Conservation (phyloP, 2,797 vertebrate genomes). For the Bufotes viridis region DNA sequence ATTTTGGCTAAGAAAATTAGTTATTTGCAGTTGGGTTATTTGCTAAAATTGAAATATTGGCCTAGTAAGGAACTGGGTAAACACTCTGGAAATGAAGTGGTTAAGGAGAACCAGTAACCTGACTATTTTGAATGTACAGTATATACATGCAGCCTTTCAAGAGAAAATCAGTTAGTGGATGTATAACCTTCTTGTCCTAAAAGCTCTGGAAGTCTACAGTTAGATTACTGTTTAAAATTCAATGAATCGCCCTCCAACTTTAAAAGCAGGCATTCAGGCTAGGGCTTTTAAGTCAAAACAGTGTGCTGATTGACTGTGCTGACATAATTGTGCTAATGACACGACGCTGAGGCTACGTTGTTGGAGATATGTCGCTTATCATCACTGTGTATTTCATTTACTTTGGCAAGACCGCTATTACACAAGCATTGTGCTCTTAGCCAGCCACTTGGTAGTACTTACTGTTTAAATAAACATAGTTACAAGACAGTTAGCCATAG, state of each 20-base stretch:
- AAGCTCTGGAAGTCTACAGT: slow-evolving; percentile 66
- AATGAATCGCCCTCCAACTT: slow-evolving; percentile 69
- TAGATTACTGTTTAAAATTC: slow-evolving; percentile 68
- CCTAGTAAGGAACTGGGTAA: no score
- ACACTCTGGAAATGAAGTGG: no score
- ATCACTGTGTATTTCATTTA: slow-evolving; percentile 75
- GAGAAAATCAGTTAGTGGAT: slow-evolving; percentile 39
- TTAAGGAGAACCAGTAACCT: no score
- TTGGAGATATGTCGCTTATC: slow-evolving; percentile 76
- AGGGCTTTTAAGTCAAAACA: slow-evolving; percentile 75
- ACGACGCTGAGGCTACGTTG: slow-evolving; percentile 72
- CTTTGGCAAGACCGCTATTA: slow-evolving; percentile 73
- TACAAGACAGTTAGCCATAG: slow-evolving; percentile 72
- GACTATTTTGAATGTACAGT: no score
- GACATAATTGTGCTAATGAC: slow-evolving; percentile 81
- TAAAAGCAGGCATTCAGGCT: slow-evolving; percentile 72
- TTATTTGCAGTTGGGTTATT: no score
- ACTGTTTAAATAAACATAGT: slow-evolving; percentile 72
- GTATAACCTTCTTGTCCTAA: slow-evolving; percentile 74
- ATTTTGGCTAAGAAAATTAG: no score
- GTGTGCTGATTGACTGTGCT: slow-evolving; percentile 77
- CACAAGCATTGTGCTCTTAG: slow-evolving; percentile 73
- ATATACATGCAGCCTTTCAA: neutral
- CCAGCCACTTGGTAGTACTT: slow-evolving; percentile 75
- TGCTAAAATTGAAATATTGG: no score